Percentiles rank a stretch among this genome's conserved stretches.
These are phyloP conservation scores for Campaea margaritaria DNA, from an alignment of 2,888 invertebrate species.

Conservation along the genomic window DNA sequence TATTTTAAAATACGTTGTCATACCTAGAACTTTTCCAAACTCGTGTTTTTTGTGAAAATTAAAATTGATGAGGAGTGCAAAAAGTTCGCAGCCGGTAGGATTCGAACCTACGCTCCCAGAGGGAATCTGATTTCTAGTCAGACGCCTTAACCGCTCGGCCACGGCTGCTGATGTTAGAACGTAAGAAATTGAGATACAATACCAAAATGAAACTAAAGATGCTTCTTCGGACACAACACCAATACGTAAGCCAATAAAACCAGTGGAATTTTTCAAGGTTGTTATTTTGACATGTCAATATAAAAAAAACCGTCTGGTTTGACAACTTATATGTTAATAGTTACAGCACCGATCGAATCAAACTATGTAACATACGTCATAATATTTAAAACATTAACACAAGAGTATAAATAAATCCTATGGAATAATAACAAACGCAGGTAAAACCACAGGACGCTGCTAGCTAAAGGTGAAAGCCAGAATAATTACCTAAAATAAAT, in stretches of 20 bases:
- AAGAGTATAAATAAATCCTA: too few species aligned
- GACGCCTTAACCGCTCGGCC: slow-evolving; percentile 95
- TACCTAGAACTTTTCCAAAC: slow-evolving; percentile 18
- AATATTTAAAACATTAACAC: too few species aligned
- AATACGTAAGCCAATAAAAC: too few species aligned
- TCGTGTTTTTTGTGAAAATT: slow-evolving; percentile 10
- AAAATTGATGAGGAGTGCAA: slow-evolving; percentile 35
- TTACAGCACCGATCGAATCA: too few species aligned
- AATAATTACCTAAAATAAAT: not conserved
- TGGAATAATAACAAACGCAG: too few species aligned
- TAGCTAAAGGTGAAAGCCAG: not conserved
- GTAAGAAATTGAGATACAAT: not conserved
- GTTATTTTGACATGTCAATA: too few species aligned
- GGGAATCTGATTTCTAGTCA: slow-evolving; percentile 95
- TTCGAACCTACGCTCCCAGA: slow-evolving; percentile 96
- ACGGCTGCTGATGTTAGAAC: slow-evolving; percentile 86
- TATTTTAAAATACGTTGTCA: slow-evolving; percentile 19
- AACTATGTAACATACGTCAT: too few species aligned
- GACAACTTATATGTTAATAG: too few species aligned
- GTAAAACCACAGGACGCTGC: too few species aligned
- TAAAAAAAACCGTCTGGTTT: too few species aligned
- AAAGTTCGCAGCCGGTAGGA: slow-evolving; percentile 91
- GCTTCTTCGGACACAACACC: too few species aligned
- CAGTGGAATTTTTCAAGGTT: too few species aligned
- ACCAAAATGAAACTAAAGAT: not conserved